A percentile compares a stretch with the other conserved stretches of the same genome.
phyloP scores from a whole-genome alignment of 2,888 invertebrate species.

The Antheraea assamensis region DNA sequence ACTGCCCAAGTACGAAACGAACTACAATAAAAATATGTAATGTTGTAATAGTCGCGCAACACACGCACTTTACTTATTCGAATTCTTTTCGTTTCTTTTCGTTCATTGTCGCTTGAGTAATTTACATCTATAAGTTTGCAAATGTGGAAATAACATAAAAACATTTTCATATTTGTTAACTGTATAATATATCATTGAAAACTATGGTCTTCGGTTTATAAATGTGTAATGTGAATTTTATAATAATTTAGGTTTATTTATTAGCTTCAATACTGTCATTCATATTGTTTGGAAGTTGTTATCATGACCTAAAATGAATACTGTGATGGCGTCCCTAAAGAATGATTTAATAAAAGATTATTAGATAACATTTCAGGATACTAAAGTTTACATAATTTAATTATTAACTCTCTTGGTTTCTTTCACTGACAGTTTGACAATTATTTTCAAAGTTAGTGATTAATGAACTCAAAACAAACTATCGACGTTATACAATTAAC shows the following conservation, averaged over 20 bases:
- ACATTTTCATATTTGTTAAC: neutral
- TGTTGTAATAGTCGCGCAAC: neutral
- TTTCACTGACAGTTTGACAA: conserved; percentile 4
- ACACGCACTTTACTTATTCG: neutral
- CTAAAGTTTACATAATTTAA: neutral
- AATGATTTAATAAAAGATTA: neutral
- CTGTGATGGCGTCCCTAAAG: neutral
- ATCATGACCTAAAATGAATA: neutral
- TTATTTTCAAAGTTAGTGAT: conserved; percentile 1
- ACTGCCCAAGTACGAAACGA: neutral
- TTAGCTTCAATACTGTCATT: neutral
- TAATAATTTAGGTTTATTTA: neutral
- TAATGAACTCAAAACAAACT: neutral
- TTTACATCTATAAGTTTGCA: neutral
- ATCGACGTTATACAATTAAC: neutral
- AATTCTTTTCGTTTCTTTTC: too few species aligned
- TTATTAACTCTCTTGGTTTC: neutral
- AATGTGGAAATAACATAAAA: neutral
- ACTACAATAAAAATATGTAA: neutral
- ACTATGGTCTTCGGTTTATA: too few species aligned
- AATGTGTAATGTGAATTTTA: neutral
- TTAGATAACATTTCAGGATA: neutral
- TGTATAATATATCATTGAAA: too few species aligned
- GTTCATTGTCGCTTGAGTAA: neutral
- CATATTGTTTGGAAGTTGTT: neutral